Percentiles rank a stretch among this genome's conserved stretches.
Conservation (phyloP, 2,113 vertebrate genomes). For the Sander vitreus region DNA sequence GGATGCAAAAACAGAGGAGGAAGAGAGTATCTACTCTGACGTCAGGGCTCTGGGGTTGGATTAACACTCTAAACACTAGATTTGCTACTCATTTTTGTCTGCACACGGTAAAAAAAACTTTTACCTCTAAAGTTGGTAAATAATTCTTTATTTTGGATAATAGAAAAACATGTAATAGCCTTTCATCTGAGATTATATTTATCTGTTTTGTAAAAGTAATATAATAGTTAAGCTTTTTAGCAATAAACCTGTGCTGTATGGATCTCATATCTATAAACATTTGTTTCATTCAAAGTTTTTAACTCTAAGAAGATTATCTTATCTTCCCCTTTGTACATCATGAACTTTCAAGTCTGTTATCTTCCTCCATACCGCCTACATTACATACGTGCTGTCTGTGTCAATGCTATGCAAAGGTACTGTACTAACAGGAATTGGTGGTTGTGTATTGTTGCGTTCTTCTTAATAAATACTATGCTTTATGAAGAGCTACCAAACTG, state of each 20-base stretch:
- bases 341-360: neutral
- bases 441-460: neutral
- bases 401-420: neutral
- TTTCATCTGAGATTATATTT: neutral
- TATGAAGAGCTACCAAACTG: neutral
- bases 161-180: neutral
- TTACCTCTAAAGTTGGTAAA: neutral
- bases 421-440: neutral
- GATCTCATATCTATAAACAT: neutral
- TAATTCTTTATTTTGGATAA: neutral
- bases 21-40: constrained; percentile 43
- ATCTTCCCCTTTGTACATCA: neutral
- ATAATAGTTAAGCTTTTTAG: neutral
- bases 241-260: neutral
- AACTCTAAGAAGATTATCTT: neutral
- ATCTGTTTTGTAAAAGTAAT: neutral
- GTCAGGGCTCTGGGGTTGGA: constrained; percentile 5
- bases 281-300: neutral
- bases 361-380: neutral
- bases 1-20: neutral
- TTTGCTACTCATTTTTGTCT: neutral
- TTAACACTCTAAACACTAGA: rapidly evolving
- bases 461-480: neutral
- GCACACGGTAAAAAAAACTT: neutral
- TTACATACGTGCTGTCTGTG: neutral